These are phyloP conservation scores for Selene dorsalis DNA, from an alignment of 2,797 vertebrate genomes.

Conservation along the genomic window DNA sequence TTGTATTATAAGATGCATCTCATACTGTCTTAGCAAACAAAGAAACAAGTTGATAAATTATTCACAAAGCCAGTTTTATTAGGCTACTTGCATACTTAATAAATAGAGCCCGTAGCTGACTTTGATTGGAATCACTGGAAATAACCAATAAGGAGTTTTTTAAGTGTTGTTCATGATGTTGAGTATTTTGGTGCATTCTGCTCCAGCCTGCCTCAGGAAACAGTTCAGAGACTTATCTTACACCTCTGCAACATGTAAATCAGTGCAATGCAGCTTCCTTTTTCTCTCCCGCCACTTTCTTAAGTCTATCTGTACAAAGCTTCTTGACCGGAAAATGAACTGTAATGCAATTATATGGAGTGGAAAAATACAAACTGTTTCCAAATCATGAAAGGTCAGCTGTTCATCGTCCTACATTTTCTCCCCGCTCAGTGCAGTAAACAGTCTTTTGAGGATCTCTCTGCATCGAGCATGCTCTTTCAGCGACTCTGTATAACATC, in stretches of 20 bases:
- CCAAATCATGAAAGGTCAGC: slow-evolving; percentile 67
- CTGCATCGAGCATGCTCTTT: slow-evolving; percentile 10
- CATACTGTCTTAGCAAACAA: slow-evolving; percentile 39
- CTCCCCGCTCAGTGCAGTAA: slow-evolving; percentile 48
- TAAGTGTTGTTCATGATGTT: slow-evolving; percentile 47
- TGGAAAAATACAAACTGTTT: slow-evolving; percentile 72
- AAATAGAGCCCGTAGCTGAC: slow-evolving; percentile 37
- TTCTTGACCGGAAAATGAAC: slow-evolving; percentile 75
- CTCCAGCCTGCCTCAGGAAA: slow-evolving; percentile 51
- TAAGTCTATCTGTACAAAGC: slow-evolving; percentile 57
- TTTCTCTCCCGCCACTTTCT: slow-evolving; percentile 51
- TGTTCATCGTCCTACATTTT: slow-evolving; percentile 62
- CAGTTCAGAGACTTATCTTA: slow-evolving; percentile 57
- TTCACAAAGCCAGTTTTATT: slow-evolving; percentile 41
- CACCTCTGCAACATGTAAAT: slow-evolving; percentile 74
- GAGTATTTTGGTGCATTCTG: slow-evolving; percentile 61
- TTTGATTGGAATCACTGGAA: slow-evolving; percentile 46
- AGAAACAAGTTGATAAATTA: slow-evolving; percentile 52
- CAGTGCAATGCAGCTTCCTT: slow-evolving; percentile 46
- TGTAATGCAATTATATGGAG: slow-evolving; percentile 71
- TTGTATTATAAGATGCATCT: slow-evolving; percentile 16
- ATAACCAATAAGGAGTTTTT: slow-evolving; percentile 35
- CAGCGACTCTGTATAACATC: background rate
- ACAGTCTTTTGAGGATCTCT: slow-evolving; percentile 28
- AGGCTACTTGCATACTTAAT: slow-evolving; percentile 5